Percentiles rank a stretch among this genome's conserved stretches.
Evolutionary conservation across 92 coral and sea anemone species (phyloP).

Genomic region (Umimayanthus kanabou): DNA sequence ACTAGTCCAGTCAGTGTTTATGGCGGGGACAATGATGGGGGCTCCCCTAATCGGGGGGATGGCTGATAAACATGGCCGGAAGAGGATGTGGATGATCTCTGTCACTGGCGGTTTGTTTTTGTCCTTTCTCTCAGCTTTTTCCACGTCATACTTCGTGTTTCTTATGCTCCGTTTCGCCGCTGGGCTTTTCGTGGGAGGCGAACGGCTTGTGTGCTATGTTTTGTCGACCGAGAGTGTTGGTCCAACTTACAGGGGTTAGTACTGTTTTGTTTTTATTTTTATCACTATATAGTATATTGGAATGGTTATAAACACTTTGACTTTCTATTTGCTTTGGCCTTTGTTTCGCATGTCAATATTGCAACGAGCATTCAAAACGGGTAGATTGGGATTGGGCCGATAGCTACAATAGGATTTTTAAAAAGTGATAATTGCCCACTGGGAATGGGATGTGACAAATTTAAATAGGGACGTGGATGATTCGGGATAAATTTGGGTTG

Average conservation of each 20-base stretch:
- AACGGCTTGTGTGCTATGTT: conserved; percentile 69
- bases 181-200: conserved; percentile 82
- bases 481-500: too few relatives aligned
- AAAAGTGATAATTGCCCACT: too few relatives aligned
- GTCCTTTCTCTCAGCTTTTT: conserved; percentile 73
- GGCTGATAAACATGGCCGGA: conserved; percentile 82
- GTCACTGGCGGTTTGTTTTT: conserved; percentile 48
- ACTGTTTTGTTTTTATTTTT: neutral
- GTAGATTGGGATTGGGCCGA: too few relatives aligned
- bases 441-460: too few relatives aligned
- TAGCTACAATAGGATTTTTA: too few relatives aligned
- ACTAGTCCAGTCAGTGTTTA: conserved; percentile 78
- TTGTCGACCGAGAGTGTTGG: conserved; percentile 85
- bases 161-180: conserved; percentile 66
- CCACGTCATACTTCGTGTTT: conserved; percentile 72
- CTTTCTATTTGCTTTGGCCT: neutral
- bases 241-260: conserved; percentile 78
- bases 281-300: too few relatives aligned
- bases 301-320: too few relatives aligned
- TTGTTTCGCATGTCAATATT: neutral
- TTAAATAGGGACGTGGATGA: too few relatives aligned
- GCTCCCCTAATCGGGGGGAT: conserved; percentile 67
- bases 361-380: too few relatives aligned
- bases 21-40: conserved; percentile 84
- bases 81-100: conserved; percentile 58